Conservation (phyloP, 2,888 invertebrate species). For the Ennomos fuscantarius region DNA sequence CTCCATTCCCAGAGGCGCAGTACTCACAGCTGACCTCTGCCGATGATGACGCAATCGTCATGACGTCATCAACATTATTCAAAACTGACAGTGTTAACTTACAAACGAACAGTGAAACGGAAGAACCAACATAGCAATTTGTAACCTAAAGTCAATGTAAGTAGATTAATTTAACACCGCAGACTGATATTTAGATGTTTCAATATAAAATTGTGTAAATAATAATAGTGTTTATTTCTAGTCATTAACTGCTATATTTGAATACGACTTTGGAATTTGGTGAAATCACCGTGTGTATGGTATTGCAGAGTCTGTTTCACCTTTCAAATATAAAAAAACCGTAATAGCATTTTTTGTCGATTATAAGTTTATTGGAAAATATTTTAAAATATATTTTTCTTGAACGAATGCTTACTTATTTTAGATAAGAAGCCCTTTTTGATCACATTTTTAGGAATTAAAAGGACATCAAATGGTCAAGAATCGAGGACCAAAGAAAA, state of each 20-base stretch:
- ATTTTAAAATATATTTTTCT: too few relatives aligned
- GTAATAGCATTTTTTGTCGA: background rate
- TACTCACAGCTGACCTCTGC: conserved; percentile 77
- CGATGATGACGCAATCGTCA: conserved; percentile 70
- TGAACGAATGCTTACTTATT: too few relatives aligned
- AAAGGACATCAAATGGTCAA: too few relatives aligned
- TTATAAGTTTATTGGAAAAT: too few relatives aligned
- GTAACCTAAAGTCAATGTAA: conserved; percentile 59
- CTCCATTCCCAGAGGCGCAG: conserved; percentile 67
- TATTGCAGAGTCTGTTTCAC: conserved; percentile 6
- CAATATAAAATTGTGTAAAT: conserved; percentile 62
- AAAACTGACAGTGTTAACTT: conserved; percentile 49
- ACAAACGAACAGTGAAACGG: conserved; percentile 58
- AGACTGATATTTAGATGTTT: conserved; percentile 81
- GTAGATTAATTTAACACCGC: conserved; percentile 74
- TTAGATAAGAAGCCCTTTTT: too few relatives aligned
- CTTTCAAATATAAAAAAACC: background rate
- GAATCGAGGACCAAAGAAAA: too few relatives aligned
- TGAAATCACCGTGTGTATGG: conserved; percentile 18
- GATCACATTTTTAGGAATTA: too few relatives aligned
- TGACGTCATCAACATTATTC: conserved; percentile 62
- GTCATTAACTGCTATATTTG: conserved; percentile 30
- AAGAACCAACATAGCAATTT: conserved; percentile 78
- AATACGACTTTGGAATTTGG: conserved; percentile 8
- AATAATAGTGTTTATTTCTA: conserved; percentile 44